Evolutionary conservation across 2,797 vertebrate species (phyloP).

Genomic region (Neopelma chrysocephalum): DNA sequence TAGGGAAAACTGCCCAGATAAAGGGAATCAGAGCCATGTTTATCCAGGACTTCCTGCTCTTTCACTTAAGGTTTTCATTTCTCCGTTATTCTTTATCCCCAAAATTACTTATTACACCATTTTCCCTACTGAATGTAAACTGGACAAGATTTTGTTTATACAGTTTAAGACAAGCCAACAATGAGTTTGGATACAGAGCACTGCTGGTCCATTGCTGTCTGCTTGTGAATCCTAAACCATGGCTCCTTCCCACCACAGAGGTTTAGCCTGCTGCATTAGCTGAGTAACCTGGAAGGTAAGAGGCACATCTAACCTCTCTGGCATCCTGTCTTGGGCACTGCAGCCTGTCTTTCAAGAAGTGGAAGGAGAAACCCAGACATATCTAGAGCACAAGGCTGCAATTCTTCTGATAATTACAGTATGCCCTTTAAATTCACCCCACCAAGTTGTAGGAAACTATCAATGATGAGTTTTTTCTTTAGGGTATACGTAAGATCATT

Average conservation of each 20-base stretch:
- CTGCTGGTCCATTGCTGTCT: background rate
- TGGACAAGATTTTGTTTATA: background rate
- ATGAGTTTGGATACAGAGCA: background rate
- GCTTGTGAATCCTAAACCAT: background rate
- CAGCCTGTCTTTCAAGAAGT: background rate
- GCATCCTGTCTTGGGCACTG: background rate
- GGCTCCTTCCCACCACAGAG: background rate
- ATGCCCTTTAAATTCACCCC: background rate
- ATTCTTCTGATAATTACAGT: background rate
- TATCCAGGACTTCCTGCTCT: background rate
- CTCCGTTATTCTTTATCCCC: background rate
- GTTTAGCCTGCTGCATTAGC: background rate
- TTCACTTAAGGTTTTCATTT: background rate
- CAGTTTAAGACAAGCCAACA: background rate
- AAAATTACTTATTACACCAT: background rate
- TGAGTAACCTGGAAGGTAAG: background rate
- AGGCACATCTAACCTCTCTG: background rate
- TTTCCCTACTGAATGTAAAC: background rate
- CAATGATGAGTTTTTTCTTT: background rate
- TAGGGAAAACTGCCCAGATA: background rate
- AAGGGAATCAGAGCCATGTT: background rate
- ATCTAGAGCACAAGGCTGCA: background rate
- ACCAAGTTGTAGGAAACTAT: background rate
- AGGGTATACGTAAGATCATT: background rate
- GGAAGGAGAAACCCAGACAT: background rate